Evolutionary conservation across 2,797 vertebrate species (phyloP).

Genomic region (Glyptemys insculpta): DNA sequence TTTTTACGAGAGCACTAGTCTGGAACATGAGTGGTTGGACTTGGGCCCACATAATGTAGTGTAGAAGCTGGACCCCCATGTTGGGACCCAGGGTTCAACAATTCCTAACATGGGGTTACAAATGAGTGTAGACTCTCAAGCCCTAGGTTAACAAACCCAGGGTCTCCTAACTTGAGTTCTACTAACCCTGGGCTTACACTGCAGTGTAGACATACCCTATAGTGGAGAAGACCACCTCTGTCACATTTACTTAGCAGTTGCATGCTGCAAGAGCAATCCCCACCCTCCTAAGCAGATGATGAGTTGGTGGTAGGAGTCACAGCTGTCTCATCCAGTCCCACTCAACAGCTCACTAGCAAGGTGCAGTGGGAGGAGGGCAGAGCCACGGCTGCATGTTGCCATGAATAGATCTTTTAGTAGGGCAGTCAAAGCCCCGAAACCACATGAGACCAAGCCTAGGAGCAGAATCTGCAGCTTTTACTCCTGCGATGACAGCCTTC

Average conservation of each 20-base stretch:
- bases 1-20: not conserved
- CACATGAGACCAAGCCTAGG: not conserved
- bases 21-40: not conserved
- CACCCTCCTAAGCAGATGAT: not conserved
- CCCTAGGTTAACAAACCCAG: too few species aligned
- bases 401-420: not conserved
- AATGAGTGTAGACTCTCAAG: too few species aligned
- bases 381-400: rapidly evolving
- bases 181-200: not conserved
- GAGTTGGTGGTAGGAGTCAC: not conserved
- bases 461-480: not conserved
- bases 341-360: not conserved
- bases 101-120: not conserved
- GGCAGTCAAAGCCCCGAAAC: not conserved
- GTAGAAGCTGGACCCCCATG: not conserved
- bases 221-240: not conserved
- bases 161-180: not conserved
- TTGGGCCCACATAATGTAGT: not conserved
- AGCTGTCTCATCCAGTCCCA: not conserved
- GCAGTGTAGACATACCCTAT: not conserved
- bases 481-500: not conserved
- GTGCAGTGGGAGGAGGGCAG: not conserved
- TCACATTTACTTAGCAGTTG: not conserved
- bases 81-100: not conserved
- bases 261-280: not conserved